Evolutionary conservation across 2,797 vertebrate genomes (phyloP).

Genomic region (Siniperca scherzeri): DNA sequence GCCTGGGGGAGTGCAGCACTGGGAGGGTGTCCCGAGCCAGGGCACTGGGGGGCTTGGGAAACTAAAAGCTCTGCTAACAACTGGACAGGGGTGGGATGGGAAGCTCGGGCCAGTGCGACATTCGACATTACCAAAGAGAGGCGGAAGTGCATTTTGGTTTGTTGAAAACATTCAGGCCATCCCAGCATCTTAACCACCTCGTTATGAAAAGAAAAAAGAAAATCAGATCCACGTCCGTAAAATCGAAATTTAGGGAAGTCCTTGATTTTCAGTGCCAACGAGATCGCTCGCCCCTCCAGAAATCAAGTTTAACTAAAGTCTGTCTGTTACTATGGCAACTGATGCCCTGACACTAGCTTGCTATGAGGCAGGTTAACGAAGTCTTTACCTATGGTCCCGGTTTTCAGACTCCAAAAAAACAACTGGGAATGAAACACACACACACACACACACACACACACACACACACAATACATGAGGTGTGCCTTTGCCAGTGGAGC

Average conservation of each 20-base stretch:
- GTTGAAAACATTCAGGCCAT: constrained; percentile 1
- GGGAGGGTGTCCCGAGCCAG: constrained; percentile 75
- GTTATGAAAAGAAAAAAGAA: not conserved
- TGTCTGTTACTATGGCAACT: not conserved
- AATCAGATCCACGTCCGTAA: not conserved
- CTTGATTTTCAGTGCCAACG: not conserved
- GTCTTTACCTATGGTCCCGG: not conserved
- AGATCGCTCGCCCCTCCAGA: not conserved
- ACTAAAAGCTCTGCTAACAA: constrained; percentile 69
- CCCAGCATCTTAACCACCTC: not conserved
- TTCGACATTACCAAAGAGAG: constrained; percentile 37
- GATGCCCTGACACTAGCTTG: not conserved
- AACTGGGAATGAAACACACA: not conserved
- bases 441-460: not conserved
- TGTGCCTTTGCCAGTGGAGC: not conserved
- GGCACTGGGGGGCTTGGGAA: constrained; percentile 84
- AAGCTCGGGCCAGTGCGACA: constrained; percentile 67
- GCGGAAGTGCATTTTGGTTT: constrained; percentile 15
- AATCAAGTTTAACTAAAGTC: not conserved
- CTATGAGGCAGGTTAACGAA: not conserved
- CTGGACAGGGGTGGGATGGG: constrained; percentile 65
- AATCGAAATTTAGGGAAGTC: not conserved
- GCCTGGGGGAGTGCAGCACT: constrained; percentile 80
- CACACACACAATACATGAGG: not conserved
- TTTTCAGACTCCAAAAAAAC: not conserved